Percentiles rank a stretch among this genome's conserved stretches.
These are phyloP conservation scores for Meda fulgida DNA, from an alignment of 2,797 vertebrate species.

Conservation along the genomic window DNA sequence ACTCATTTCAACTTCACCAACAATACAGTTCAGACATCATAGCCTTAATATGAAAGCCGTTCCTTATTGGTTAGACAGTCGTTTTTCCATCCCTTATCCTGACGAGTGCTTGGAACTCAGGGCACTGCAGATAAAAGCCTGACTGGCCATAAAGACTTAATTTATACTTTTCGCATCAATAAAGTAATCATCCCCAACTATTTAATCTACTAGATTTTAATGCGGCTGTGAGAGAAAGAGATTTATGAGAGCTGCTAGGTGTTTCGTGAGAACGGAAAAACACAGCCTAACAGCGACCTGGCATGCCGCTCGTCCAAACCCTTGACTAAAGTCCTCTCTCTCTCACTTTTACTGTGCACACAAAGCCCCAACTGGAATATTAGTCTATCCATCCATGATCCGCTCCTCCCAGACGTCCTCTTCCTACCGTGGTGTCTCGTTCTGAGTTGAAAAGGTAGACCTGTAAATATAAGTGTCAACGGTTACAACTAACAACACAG, in stretches of 20 bases:
- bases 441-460: slow-evolving; percentile 27
- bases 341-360: slow-evolving; percentile 45
- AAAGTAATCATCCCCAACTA: slow-evolving; percentile 69
- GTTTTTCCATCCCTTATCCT: slow-evolving; percentile 53
- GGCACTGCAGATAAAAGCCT: slow-evolving; percentile 65
- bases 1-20: slow-evolving; percentile 6
- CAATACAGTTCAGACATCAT: slow-evolving; percentile 3
- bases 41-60: slow-evolving; percentile 26
- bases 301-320: slow-evolving; percentile 57
- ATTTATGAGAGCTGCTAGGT: slow-evolving; percentile 72
- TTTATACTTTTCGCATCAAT: slow-evolving; percentile 66
- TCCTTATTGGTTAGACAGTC: slow-evolving; percentile 65
- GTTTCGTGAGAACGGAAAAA: slow-evolving; percentile 77
- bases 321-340: slow-evolving; percentile 48
- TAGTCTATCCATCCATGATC: slow-evolving; percentile 34
- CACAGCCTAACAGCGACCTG: slow-evolving; percentile 59
- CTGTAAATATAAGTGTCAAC: slow-evolving; percentile 6
- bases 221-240: slow-evolving; percentile 71
- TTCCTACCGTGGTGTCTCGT: slow-evolving; percentile 7
- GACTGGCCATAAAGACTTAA: slow-evolving; percentile 62
- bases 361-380: slow-evolving; percentile 42
- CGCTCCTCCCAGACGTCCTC: slow-evolving; percentile 12
- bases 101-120: slow-evolving; percentile 58
- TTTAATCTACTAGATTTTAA: slow-evolving; percentile 74
- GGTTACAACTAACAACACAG: slow-evolving; percentile 27